Base-by-base conservation (phyloP, 2,113 vertebrate species). In the Laticauda laticaudata region DNA sequence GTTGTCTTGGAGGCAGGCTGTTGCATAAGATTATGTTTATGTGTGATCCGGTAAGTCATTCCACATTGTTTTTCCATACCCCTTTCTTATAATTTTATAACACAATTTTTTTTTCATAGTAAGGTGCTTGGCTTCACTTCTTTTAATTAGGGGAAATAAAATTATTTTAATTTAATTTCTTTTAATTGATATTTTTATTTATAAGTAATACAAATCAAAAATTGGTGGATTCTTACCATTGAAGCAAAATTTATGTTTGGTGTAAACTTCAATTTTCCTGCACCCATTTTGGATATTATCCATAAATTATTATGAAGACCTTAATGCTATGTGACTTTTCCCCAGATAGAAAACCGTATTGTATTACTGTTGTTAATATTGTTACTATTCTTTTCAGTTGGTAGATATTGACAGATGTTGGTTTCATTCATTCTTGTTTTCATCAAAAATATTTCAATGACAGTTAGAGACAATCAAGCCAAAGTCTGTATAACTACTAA, bases 331-430 rank as follows among this genome's bases (percentile, higher is more conserved):
- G 90, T 45, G 0, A 0, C 1, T 85, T 91, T 43, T 5, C 2
- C 69, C 24, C 90, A 56, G 53, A 18, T 53, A 93, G 92, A 88
- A 88, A 94, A 64, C 51, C 2, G 1, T 15, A 0, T 57, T 92
- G 0, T 90, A 88, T 91, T 94, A 93, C 92, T n/a, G 90, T 90
- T 43, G 1, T 0, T 0, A 93, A 91, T 2, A 0, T 34, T 69
- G 14, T 69, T 88, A n/a, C n/a, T 89, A 6, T 91, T 91, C 0
- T 34, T 93, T 95, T 88, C 2, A 2, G 0, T 53, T 0, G 1
- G 10, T 86, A 95, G 53, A 94, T 96, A 93, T 1, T 90, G 54
- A 23, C 29, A 2, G 56, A 90, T 93, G 89, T 64, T 90, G 56
- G 81, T 81, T 64, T 23, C 21, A 39, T 24, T 87, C 12, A 18